These are phyloP conservation scores for Ascaphus truei DNA, from an alignment of 2,113 vertebrate species.

Conservation along the genomic window DNA sequence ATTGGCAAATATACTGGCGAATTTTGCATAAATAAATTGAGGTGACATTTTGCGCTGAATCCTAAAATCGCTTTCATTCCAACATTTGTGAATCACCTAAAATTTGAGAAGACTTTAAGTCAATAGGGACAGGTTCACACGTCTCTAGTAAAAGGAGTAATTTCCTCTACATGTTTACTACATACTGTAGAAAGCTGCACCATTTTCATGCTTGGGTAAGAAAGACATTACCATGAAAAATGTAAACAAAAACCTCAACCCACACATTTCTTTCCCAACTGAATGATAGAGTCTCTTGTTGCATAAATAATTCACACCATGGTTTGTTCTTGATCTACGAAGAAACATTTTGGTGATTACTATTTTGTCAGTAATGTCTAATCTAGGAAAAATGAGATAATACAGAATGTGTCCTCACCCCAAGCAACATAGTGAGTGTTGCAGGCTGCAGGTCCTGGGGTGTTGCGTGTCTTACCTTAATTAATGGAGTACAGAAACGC, in stretches of 20 bases:
- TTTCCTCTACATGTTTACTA: too few species aligned
- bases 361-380: conserved; percentile 7
- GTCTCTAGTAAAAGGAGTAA: too few species aligned
- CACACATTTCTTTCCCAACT: not conserved
- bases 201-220: not conserved
- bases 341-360: conserved; percentile 1
- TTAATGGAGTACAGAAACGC: not conserved
- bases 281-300: not conserved
- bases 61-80: too few species aligned
- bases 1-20: too few species aligned
- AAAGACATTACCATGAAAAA: not conserved
- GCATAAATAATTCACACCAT: not conserved
- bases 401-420: not conserved
- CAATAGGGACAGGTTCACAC: too few species aligned
- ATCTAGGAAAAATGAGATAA: not conserved
- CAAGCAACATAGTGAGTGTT: not conserved
- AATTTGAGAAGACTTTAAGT: too few species aligned
- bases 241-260: not conserved
- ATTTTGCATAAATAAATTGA: too few species aligned
- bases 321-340: not conserved
- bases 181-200: not conserved
- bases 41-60: too few species aligned
- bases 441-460: not conserved
- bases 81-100: too few species aligned
- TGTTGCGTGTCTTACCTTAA: conserved; percentile 5